Conservation (phyloP, 2,888 invertebrate genomes). For the Sesamia inferens region DNA sequence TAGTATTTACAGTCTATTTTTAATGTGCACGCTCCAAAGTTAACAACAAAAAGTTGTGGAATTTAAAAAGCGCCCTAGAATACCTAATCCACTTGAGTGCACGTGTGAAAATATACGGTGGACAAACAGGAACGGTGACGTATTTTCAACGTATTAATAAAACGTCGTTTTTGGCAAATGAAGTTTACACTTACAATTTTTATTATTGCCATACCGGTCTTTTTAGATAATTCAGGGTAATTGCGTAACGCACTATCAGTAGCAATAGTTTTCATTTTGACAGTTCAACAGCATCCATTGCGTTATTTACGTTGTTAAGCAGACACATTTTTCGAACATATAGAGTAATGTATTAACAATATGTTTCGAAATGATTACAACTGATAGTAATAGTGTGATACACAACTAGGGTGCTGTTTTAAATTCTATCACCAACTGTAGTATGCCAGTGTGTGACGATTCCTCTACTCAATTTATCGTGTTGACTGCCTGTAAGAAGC, state of each 20-base stretch:
- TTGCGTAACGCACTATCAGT: no score
- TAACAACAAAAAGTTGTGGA: conserved; percentile 42
- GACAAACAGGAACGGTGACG: neutral
- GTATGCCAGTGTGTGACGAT: neutral
- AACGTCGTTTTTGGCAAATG: neutral
- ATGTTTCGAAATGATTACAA: no score
- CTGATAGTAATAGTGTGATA: no score
- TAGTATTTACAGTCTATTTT: conserved; percentile 35
- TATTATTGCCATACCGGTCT: neutral
- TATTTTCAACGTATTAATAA: neutral
- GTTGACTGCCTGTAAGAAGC: neutral
- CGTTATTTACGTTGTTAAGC: no score
- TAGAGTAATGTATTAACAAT: no score
- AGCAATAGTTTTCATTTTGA: no score
- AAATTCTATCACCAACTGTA: neutral
- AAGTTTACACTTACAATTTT: neutral
- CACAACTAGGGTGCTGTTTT: no score
- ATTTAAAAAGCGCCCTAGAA: conserved; percentile 53
- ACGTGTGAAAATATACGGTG: conserved; percentile 33
- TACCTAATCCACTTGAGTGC: conserved; percentile 57
- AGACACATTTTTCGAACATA: no score
- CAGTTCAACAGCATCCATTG: no score
- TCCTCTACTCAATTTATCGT: neutral
- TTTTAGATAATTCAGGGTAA: neutral
- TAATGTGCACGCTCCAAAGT: conserved; percentile 6